Evolutionary conservation across 2,888 invertebrate genomes (phyloP).

Genomic region (Drosophila barbarae): DNA sequence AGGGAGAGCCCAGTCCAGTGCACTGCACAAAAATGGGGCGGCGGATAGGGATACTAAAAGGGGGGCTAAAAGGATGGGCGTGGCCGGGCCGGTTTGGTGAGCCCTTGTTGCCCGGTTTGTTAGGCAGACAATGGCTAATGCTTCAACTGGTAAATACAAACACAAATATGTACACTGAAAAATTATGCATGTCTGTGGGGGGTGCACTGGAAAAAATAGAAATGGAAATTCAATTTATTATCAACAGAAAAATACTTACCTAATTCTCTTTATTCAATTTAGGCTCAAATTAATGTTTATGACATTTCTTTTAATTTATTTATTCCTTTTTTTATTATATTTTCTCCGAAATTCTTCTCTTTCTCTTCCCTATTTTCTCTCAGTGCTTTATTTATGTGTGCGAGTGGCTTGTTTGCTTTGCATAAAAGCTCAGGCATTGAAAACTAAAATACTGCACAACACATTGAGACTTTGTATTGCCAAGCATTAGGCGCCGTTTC

Average conservation of each 20-base stretch:
- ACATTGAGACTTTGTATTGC: constrained; percentile 69
- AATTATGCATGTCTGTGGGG: constrained; percentile 19
- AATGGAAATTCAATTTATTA: too few species aligned
- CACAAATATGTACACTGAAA: constrained; percentile 50
- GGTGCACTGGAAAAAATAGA: not conserved
- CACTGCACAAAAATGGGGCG: constrained; percentile 2
- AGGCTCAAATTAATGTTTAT: too few species aligned
- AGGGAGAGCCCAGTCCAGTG: not conserved
- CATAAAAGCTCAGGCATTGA: constrained; percentile 73
- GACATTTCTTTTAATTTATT: not conserved
- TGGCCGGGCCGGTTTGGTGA: constrained; percentile 10
- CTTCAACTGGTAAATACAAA: constrained; percentile 69
- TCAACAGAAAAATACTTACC: too few species aligned
- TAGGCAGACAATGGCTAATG: constrained; percentile 68
- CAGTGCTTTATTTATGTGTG: constrained; percentile 14
- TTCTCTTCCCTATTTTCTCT: not conserved
- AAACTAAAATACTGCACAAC: constrained; percentile 74
- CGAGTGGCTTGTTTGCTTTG: constrained; percentile 60
- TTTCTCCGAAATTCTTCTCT: too few species aligned
- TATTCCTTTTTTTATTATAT: not conserved
- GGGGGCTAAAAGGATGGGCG: constrained; percentile 7
- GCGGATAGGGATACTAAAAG: not conserved
- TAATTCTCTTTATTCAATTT: too few species aligned
- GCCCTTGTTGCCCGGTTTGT: constrained; percentile 38
- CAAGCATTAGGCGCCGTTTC: constrained; percentile 67